Evolutionary conservation across 92 coral and sea anemone species (phyloP).

Genomic region (Palythoa grandiflora): DNA sequence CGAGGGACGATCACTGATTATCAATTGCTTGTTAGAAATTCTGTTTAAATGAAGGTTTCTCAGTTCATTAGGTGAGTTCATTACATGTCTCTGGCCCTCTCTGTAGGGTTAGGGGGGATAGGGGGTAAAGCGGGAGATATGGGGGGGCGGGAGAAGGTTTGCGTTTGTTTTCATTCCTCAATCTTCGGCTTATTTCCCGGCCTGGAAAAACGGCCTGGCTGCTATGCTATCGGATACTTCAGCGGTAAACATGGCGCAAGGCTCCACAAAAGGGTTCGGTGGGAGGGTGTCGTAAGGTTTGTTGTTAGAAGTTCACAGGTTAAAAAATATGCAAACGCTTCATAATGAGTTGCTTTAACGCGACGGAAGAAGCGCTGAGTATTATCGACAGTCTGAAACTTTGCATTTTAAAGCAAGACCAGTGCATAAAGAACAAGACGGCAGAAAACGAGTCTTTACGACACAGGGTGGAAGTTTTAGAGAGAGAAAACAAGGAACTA

Average conservation of each 20-base stretch:
- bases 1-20: no score
- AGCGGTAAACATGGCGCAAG: conserved; percentile 2
- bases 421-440: conserved; percentile 69
- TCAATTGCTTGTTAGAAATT: no score
- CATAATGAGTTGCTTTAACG: conserved; percentile 71
- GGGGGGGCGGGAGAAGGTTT: not conserved
- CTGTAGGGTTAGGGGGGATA: no score
- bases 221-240: not conserved
- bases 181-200: not conserved
- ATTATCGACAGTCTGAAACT: conserved; percentile 73
- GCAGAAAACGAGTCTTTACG: conserved; percentile 69
- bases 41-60: no score
- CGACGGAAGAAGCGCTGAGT: conserved; percentile 82
- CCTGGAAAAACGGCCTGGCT: not conserved
- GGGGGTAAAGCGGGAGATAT: no score
- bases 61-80: no score
- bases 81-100: no score
- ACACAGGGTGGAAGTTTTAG: conserved; percentile 55
- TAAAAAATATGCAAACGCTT: not conserved
- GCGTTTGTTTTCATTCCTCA: not conserved
- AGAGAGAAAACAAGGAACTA: conserved; percentile 79
- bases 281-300: not conserved
- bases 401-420: conserved; percentile 86
- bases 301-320: not conserved
- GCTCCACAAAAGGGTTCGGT: not conserved